These are phyloP conservation scores for Pachyrhynchus sulphureomaculatus DNA, from an alignment of 1,140 invertebrate species.

Conservation along the genomic window DNA sequence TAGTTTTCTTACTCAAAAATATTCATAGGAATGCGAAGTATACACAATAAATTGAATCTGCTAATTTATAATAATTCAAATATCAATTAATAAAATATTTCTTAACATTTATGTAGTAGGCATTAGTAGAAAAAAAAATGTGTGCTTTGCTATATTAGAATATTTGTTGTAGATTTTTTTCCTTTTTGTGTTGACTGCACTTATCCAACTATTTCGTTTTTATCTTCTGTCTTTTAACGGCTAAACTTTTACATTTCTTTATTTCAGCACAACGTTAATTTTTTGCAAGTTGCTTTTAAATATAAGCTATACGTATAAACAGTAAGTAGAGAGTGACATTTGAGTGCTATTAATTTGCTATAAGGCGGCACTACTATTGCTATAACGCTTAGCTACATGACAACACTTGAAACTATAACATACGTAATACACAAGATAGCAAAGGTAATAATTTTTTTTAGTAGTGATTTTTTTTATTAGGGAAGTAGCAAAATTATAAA, in stretches of 20 bases:
- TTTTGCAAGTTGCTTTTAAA: conserved; percentile 18
- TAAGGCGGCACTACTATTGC: no score
- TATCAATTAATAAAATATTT: no score
- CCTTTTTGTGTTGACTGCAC: not conserved
- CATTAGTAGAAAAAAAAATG: no score
- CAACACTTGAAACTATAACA: not conserved
- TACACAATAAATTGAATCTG: no score
- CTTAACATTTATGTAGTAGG: no score
- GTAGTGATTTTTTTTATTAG: not conserved
- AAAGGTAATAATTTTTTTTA: not conserved
- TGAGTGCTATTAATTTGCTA: not conserved
- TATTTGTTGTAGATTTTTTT: no score
- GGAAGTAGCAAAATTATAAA: no score
- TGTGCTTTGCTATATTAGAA: no score
- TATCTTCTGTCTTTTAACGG: not conserved
- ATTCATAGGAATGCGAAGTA: no score
- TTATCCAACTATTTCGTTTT: not conserved
- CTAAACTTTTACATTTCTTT: conserved; percentile 9
- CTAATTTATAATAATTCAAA: no score
- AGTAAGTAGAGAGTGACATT: conserved; percentile 15
- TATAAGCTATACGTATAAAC: conserved; percentile 4
- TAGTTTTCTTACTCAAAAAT: no score
- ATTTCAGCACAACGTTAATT: conserved; percentile 19
- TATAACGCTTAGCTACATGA: not conserved
- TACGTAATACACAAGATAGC: not conserved